Evolutionary conservation across 2,113 vertebrate genomes (phyloP), one percentile per base, ranked within the genome.

Genomic region (Anguilla japonica): DNA sequence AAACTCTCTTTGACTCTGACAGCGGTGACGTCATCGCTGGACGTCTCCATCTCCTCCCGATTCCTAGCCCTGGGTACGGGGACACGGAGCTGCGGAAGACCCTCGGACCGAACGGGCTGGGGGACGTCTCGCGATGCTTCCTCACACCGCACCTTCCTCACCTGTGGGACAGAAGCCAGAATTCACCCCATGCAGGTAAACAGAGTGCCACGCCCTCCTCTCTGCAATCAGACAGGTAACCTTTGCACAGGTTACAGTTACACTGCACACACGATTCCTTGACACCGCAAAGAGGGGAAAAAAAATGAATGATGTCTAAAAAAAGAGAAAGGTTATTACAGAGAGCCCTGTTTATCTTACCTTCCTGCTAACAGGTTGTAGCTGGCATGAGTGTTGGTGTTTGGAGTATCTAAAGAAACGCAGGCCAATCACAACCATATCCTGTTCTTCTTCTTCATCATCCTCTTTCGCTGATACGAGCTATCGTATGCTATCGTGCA

Each of bases 401-500:
- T 89, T 88, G 2, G 90, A 91, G 83, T 91, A 94, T 46, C 91
- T 91, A 83, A 91, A 96, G 91, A 95, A 93, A 81, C 92, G 88
- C 83, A 95, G 87, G 56, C 93, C 89, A 57, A 95, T 87, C 46
- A 92, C 86, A 67, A 92, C 91, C 41, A 92, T 75, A 22, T 90
- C 50, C 87, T 83, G 87, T 26, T 75, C 40, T 79, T 20, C 79
- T 79, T 83, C 78, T 83, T 92, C 86, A 93, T 91, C 91, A 93
- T 91, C 91, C 93, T 75, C 40, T 82, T 46, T 78, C 22, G n/a
- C 71, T 29, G 71, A 29, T 75, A 34, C 16, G n/a, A 29, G 71
- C n/a, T n/a, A 3, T 34, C 71, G 2, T 29, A 75, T 34, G 71
- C 26, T 34, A 13, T 34, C 9, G 26, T 34, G 11, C 9, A 9